phyloP scores from a whole-genome alignment of 2,888 invertebrate genomes.

The Candidula unifasciata region DNA sequence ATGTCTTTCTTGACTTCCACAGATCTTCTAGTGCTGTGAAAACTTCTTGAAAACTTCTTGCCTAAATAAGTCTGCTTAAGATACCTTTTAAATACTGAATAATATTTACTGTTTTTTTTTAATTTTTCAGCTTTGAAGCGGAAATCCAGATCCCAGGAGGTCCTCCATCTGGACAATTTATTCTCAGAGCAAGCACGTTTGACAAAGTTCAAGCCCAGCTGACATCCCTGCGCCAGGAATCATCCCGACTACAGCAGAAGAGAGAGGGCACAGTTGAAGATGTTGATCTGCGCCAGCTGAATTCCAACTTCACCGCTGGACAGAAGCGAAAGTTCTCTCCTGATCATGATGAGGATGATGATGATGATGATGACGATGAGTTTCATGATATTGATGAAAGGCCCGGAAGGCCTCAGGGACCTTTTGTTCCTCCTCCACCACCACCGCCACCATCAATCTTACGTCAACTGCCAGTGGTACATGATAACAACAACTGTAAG shows the following conservation, averaged over 20 bases:
- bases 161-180: conserved; percentile 59
- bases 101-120: neutral
- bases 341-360: conserved; percentile 25
- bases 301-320: neutral
- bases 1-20: too few species aligned
- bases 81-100: too few species aligned
- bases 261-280: neutral
- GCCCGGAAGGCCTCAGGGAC: conserved; percentile 48
- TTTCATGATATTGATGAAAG: conserved; percentile 49
- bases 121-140: conserved; percentile 71
- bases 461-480: conserved; percentile 1
- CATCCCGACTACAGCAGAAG: conserved; percentile 36
- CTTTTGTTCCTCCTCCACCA: conserved; percentile 49
- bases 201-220: conserved; percentile 69
- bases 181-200: conserved; percentile 74
- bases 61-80: too few species aligned
- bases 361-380: conserved; percentile 38
- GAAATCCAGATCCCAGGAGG: conserved; percentile 68
- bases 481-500: neutral
- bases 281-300: neutral
- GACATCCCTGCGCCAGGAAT: conserved; percentile 55
- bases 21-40: too few species aligned
- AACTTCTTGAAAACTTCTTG: neutral
- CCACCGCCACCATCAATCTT: conserved; percentile 53
- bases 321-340: neutral